phyloP scores from a whole-genome alignment of 1,140 invertebrate species.

The Spodoptera frugiperda region DNA sequence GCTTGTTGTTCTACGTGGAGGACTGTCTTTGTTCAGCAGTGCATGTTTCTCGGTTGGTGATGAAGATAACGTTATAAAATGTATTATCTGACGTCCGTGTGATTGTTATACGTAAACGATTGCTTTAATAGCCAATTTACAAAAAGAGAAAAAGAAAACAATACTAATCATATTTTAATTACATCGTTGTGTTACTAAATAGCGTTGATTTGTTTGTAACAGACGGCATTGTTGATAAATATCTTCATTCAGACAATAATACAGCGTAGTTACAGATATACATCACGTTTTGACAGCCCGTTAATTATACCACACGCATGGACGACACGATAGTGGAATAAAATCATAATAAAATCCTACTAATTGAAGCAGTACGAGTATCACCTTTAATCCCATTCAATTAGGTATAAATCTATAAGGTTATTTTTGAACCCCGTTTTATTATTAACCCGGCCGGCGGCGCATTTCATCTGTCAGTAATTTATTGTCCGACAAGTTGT shows the following conservation, averaged over 20 bases:
- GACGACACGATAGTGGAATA: background rate
- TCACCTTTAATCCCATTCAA: conserved; percentile 42
- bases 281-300: conserved; percentile 7
- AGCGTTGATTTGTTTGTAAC: background rate
- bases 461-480: conserved; percentile 52
- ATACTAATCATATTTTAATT: background rate
- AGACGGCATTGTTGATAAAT: conserved; percentile 5
- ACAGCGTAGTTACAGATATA: background rate
- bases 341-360: conserved; percentile 13
- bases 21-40: no score
- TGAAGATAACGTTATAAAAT: no score
- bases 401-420: conserved; percentile 34
- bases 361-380: conserved; percentile 34
- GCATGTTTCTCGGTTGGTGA: no score
- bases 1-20: no score
- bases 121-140: background rate
- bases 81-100: no score
- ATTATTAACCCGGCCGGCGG: conserved; percentile 43
- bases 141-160: background rate
- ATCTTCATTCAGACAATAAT: conserved; percentile 5
- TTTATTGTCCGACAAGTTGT: conserved; percentile 50
- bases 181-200: conserved; percentile 11
- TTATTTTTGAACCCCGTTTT: conserved; percentile 44
- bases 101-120: no score
- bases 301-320: background rate